Base-by-base conservation (phyloP, 2,113 vertebrate genomes). In the Vulpes lagopus region DNA sequence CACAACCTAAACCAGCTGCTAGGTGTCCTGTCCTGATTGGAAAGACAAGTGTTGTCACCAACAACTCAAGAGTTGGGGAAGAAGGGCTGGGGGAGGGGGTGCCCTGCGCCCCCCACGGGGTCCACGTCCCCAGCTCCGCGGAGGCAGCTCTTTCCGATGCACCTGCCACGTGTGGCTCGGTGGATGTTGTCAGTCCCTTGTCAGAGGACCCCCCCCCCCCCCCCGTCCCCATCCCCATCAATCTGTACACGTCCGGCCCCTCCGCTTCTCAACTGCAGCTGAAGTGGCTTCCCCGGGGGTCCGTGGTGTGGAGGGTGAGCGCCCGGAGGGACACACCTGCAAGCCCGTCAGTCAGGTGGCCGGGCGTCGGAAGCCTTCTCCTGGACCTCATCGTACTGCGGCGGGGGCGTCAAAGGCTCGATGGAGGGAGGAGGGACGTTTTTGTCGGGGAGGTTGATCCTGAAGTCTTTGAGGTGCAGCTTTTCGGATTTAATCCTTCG, bases 401-500 rank as follows among this genome's bases (percentile, higher is more conserved):
- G 99, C 0, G 99, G 99, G 0, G 99, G 99, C 0, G 99, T 99
- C 11, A 99, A 98, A 0, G 99, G 99, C 96, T 99, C 99, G 35
- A 99, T 99, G 4, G 99, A 99, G 16, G 99, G 87, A 0, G 98
- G 99, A 0, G 96, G 80, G 38, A 97, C 95, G 38, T 98, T 99
- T 57, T 98, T 97, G 74, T 98, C 98, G 0, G 98, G 93, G 11
- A 99, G 96, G 91, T 98, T 98, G 2, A 99, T 74, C 65, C 99
- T 97, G 89, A 98, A 97, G 82, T 99, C 99, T 97, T 99, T 99
- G 88, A 99, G 98, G 97, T 99, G 99, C 43, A 99, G 98, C 97
- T 99, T 99, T 93, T 99, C 99, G 0, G 99, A 99, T 97, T 99
- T 99, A 96, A 99, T 99, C 98, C 99, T 99, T 9, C 99, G 99